phyloP scores from a whole-genome alignment of 1,140 invertebrate genomes.

The Luehdorfia chinensis region DNA sequence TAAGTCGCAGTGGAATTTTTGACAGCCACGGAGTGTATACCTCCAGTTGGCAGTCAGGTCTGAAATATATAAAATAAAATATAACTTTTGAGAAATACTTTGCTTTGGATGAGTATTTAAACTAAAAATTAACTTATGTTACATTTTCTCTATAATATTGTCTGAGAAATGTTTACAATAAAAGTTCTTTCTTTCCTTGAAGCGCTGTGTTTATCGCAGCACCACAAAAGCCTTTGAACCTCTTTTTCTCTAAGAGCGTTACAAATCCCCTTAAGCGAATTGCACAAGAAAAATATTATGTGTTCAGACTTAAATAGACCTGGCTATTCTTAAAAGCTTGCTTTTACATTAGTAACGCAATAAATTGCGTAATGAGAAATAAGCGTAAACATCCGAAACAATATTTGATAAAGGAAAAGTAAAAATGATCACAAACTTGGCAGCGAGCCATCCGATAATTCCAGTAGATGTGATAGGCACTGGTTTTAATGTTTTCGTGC shows the following conservation, averaged over 20 bases:
- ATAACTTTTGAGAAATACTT: too few relatives aligned
- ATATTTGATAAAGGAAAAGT: constrained; percentile 21
- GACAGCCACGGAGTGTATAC: constrained; percentile 59
- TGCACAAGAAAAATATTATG: neutral
- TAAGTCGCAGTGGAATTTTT: constrained; percentile 44
- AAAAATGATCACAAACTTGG: constrained; percentile 44
- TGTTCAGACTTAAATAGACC: neutral
- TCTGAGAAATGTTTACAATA: too few relatives aligned
- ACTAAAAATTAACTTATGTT: too few relatives aligned
- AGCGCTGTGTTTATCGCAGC: too few relatives aligned
- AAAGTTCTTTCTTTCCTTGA: too few relatives aligned
- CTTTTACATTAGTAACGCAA: constrained; percentile 1
- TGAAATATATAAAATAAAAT: too few relatives aligned
- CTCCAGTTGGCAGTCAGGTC: constrained; percentile 62
- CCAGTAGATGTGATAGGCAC: constrained; percentile 56
- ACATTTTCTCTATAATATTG: too few relatives aligned
- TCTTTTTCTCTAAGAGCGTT: too few relatives aligned
- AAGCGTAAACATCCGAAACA: constrained; percentile 15
- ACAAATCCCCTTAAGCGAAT: too few relatives aligned
- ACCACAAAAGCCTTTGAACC: too few relatives aligned
- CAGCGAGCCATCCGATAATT: constrained; percentile 56
- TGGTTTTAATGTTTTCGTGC: constrained; percentile 47
- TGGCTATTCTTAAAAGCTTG: neutral
- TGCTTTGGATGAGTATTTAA: too few relatives aligned
- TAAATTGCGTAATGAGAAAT: constrained; percentile 2